A percentile compares a stretch with the other conserved stretches of the same genome.
Evolutionary conservation across 2,888 invertebrate genomes (phyloP).

Genomic region (Dorcus hopei): DNA sequence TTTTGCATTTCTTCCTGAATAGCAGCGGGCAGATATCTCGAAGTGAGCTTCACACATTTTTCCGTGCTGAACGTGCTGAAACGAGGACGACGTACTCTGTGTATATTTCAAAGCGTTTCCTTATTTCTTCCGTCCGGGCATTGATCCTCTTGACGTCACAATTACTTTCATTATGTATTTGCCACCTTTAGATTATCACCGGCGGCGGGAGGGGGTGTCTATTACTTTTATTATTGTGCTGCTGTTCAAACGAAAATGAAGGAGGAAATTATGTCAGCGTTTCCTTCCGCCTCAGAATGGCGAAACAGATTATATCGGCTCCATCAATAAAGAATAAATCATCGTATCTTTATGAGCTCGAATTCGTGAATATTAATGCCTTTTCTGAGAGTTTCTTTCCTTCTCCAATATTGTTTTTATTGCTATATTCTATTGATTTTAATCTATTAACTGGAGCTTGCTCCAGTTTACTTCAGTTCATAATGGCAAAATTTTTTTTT

Average conservation of each 20-base stretch:
- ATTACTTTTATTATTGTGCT: slow-evolving; percentile 4
- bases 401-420: not conserved
- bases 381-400: too few relatives aligned
- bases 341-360: too few relatives aligned
- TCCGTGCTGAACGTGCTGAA: too few relatives aligned
- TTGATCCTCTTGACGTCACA: slow-evolving; percentile 27
- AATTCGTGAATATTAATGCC: too few relatives aligned
- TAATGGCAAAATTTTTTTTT: too few relatives aligned
- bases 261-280: not conserved
- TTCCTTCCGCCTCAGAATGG: not conserved
- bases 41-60: too few relatives aligned
- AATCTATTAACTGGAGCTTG: not conserved
- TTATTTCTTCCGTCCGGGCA: slow-evolving; percentile 37
- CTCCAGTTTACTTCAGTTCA: too few relatives aligned
- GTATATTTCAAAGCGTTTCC: slow-evolving; percentile 37
- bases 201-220: not conserved
- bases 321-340: too few relatives aligned
- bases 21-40: too few relatives aligned
- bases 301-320: too few relatives aligned
- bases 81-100: slow-evolving; percentile 12
- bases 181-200: slow-evolving; percentile 16
- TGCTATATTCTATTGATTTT: not conserved
- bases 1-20: too few relatives aligned
- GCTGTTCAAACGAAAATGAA: not conserved
- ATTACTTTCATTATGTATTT: slow-evolving; percentile 24